Conservation (phyloP, 2,888 invertebrate species). For the Caenorhabditis drosophilae region DNA sequence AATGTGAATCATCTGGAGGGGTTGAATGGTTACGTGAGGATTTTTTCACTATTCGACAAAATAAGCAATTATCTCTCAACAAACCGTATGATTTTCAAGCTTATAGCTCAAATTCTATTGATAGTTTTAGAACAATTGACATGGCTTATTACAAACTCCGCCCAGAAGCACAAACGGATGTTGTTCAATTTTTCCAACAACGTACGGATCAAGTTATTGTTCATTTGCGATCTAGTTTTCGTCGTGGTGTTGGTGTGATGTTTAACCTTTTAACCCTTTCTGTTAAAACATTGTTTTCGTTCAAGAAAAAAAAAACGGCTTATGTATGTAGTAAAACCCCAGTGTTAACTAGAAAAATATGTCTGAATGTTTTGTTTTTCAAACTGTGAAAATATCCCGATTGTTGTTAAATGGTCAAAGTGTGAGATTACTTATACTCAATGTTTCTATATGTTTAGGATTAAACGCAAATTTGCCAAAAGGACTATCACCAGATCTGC, state of each 20-base stretch:
- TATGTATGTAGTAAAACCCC: too few species aligned
- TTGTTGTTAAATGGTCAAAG: too few species aligned
- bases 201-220: slow-evolving; percentile 16
- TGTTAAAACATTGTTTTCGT: slow-evolving; percentile 3
- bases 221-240: slow-evolving; percentile 27
- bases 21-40: slow-evolving; percentile 67
- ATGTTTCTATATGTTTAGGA: slow-evolving; percentile 9
- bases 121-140: slow-evolving; percentile 2
- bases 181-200: slow-evolving; percentile 19
- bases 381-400: too few species aligned
- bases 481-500: slow-evolving; percentile 17
- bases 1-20: slow-evolving; percentile 95
- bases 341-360: neutral
- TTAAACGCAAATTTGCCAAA: slow-evolving; percentile 13
- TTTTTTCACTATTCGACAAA: slow-evolving; percentile 50
- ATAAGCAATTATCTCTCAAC: neutral
- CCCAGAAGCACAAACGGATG: slow-evolving; percentile 12
- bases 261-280: slow-evolving; percentile 14
- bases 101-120: too few species aligned
- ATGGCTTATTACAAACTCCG: slow-evolving; percentile 2
- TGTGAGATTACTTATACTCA: neutral
- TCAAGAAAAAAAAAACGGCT: too few species aligned
- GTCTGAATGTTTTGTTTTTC: slow-evolving; percentile 2
- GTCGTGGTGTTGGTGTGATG: slow-evolving; percentile 20
- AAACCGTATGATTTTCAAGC: slow-evolving; percentile 5